Conservation (phyloP, 2,797 vertebrate genomes). For the Telmatherina bonti region DNA sequence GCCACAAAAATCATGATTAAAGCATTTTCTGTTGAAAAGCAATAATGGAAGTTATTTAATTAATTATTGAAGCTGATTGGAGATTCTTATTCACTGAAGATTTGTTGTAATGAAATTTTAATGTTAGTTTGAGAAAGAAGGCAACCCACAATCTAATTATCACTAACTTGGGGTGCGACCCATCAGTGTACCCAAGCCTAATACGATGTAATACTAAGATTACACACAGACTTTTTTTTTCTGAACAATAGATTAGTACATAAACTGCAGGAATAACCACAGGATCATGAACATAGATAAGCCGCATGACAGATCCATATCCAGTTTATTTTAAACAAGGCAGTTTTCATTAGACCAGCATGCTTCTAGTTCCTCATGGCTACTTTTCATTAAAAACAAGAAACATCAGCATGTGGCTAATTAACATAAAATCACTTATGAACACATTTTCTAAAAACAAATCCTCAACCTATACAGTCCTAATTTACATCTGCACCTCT, state of each 20-base stretch:
- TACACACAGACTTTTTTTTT: neutral
- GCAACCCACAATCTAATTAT: neutral
- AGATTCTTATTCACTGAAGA: neutral
- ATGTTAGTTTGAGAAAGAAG: neutral
- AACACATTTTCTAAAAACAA: neutral
- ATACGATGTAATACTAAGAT: neutral
- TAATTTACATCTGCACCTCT: neutral
- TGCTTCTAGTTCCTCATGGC: neutral
- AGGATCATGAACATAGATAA: neutral
- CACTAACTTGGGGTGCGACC: neutral
- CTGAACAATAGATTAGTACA: neutral
- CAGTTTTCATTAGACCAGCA: neutral
- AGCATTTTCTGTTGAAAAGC: neutral
- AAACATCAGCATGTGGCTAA: neutral
- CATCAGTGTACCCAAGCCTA: neutral
- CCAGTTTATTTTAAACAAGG: neutral
- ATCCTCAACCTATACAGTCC: neutral
- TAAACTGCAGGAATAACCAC: neutral
- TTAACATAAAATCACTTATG: neutral
- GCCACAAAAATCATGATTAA: slow-evolving; percentile 9
- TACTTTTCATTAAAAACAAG: neutral
- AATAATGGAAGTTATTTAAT: no score
- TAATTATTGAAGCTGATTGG: no score
- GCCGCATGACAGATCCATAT: neutral
- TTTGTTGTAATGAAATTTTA: neutral